Evolutionary conservation across 2,888 invertebrate species (phyloP).

Genomic region (Watsonalla binaria): DNA sequence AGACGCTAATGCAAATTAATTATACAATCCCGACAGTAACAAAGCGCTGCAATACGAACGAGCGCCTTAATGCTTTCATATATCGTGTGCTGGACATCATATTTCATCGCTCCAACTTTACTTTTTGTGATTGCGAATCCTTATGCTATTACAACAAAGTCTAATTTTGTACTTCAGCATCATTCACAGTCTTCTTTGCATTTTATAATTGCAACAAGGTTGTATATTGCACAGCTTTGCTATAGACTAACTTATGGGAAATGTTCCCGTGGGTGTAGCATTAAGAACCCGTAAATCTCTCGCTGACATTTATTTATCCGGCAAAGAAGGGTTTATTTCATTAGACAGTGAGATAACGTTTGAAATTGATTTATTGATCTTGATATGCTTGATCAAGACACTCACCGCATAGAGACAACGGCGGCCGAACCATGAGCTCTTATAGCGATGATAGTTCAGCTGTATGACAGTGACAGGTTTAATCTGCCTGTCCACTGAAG

Average conservation of each 20-base stretch:
- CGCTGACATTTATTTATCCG: slow-evolving; percentile 53
- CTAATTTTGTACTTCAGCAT: neutral
- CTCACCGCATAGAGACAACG: slow-evolving; percentile 32
- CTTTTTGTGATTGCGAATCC: slow-evolving; percentile 9
- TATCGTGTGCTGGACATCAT: slow-evolving; percentile 41
- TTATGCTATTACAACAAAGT: neutral
- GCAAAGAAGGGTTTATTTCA: slow-evolving; percentile 60
- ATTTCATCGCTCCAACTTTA: slow-evolving; percentile 28
- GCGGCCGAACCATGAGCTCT: too few relatives aligned
- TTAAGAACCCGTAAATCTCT: slow-evolving; percentile 68
- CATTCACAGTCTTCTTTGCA: too few relatives aligned
- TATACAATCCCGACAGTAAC: slow-evolving; percentile 30
- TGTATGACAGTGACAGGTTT: too few relatives aligned
- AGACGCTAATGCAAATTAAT: slow-evolving; percentile 22
- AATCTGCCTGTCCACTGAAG: too few relatives aligned
- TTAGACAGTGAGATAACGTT: slow-evolving; percentile 53
- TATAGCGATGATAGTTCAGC: too few relatives aligned
- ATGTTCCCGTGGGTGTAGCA: slow-evolving; percentile 57
- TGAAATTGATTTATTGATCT: slow-evolving; percentile 57
- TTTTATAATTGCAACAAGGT: neutral
- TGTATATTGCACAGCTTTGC: neutral
- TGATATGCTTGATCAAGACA: slow-evolving; percentile 29
- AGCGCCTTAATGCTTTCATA: slow-evolving; percentile 46
- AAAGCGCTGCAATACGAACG: slow-evolving; percentile 29
- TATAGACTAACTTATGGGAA: slow-evolving; percentile 31